A percentile compares a stretch with the other conserved stretches of the same genome.
Evolutionary conservation across 2,113 vertebrate genomes (phyloP).

Genomic region (Chamaetylas fuelleborni): DNA sequence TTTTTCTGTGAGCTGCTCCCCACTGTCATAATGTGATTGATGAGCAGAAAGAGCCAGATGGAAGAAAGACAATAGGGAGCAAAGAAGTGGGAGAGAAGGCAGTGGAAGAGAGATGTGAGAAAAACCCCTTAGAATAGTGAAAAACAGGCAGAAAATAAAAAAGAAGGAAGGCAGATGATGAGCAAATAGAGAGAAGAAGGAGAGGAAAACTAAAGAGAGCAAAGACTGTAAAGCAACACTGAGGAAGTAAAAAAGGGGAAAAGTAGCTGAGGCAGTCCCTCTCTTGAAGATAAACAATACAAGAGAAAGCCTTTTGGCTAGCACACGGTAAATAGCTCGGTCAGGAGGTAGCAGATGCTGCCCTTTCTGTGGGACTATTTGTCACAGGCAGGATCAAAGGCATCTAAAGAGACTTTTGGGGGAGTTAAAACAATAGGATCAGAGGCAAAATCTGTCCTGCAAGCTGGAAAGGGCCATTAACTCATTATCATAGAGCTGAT

Average conservation of each 20-base stretch:
- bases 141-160: background rate
- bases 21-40: fast-evolving
- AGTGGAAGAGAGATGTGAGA: background rate
- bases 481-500: background rate
- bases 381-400: background rate
- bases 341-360: background rate
- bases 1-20: background rate
- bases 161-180: fast-evolving
- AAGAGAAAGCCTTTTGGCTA: background rate
- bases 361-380: background rate
- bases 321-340: background rate
- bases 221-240: background rate
- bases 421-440: background rate
- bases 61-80: background rate
- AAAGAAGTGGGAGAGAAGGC: background rate
- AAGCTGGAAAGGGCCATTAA: background rate
- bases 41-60: background rate
- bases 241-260: background rate
- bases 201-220: background rate
- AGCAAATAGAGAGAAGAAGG: background rate
- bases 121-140: background rate
- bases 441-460: background rate
- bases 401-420: background rate
- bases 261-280: background rate
- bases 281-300: background rate